phyloP scores from a whole-genome alignment of 2,113 vertebrate genomes.

The Hemiscyllium ocellatum region DNA sequence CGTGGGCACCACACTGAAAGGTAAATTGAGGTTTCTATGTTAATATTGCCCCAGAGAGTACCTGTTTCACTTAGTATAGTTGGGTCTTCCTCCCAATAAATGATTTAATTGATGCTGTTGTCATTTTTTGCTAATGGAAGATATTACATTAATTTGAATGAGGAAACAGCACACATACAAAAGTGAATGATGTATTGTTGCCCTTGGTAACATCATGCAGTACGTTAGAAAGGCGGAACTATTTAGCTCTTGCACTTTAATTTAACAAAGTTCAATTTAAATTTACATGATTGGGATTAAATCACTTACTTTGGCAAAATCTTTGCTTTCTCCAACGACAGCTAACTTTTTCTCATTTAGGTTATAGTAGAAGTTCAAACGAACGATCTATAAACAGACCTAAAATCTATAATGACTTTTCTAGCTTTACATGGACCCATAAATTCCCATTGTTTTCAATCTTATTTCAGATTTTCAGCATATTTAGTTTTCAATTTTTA shows the following conservation, averaged over 20 bases:
- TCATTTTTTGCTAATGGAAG: background rate
- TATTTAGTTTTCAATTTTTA: background rate
- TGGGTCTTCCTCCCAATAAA: background rate
- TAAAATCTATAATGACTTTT: background rate
- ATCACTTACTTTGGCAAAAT: background rate
- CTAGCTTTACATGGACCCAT: background rate
- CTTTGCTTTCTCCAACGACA: background rate
- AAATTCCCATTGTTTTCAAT: background rate
- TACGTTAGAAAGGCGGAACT: background rate
- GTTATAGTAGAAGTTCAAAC: slow-evolving; percentile 61
- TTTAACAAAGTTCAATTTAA: background rate
- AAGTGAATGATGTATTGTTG: background rate
- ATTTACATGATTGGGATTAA: background rate
- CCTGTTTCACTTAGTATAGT: background rate
- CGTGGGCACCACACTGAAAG: background rate
- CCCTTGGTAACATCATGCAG: background rate
- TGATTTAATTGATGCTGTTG: background rate
- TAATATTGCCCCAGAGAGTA: background rate
- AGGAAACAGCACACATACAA: background rate
- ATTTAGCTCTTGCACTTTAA: background rate
- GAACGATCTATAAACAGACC: background rate
- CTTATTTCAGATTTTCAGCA: background rate
- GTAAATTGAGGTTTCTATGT: background rate
- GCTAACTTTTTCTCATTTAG: slow-evolving; percentile 53
- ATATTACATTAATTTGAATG: background rate